Evolutionary conservation across 2,888 invertebrate genomes (phyloP).

Genomic region (Micoletzkya japonica): DNA sequence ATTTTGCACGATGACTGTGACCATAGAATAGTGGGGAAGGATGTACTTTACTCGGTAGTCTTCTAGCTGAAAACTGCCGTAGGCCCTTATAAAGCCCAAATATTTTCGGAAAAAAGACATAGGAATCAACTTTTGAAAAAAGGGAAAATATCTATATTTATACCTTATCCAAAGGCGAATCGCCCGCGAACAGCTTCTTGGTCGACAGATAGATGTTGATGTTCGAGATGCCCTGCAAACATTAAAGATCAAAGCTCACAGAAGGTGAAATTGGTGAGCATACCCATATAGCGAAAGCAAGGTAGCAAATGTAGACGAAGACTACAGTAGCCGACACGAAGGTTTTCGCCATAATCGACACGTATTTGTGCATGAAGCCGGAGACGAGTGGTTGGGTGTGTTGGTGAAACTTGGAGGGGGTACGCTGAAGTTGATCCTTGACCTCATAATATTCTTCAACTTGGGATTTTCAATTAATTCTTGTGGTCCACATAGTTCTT

Average conservation of each 20-base stretch:
- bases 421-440: constrained; percentile 41
- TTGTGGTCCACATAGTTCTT: too few relatives aligned
- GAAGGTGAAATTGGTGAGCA: constrained; percentile 13
- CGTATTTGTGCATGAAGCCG: constrained; percentile 48
- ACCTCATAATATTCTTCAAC: too few relatives aligned
- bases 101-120: neutral
- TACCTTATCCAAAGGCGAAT: constrained; percentile 54
- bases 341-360: constrained; percentile 44
- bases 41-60: constrained; percentile 51
- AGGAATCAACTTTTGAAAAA: neutral
- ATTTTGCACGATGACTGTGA: constrained; percentile 48
- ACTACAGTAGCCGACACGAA: constrained; percentile 51
- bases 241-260: neutral
- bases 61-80: constrained; percentile 38
- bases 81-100: too few relatives aligned
- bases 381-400: constrained; percentile 57
- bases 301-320: constrained; percentile 49
- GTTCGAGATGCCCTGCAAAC: constrained; percentile 53
- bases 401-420: constrained; percentile 62
- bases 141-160: neutral
- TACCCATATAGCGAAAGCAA: constrained; percentile 55
- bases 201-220: constrained; percentile 58
- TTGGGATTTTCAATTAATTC: too few relatives aligned
- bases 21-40: constrained; percentile 53
- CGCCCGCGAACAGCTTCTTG: constrained; percentile 56